phyloP scores from a whole-genome alignment of 1,140 invertebrate genomes.

The Glossosoma conforme region DNA sequence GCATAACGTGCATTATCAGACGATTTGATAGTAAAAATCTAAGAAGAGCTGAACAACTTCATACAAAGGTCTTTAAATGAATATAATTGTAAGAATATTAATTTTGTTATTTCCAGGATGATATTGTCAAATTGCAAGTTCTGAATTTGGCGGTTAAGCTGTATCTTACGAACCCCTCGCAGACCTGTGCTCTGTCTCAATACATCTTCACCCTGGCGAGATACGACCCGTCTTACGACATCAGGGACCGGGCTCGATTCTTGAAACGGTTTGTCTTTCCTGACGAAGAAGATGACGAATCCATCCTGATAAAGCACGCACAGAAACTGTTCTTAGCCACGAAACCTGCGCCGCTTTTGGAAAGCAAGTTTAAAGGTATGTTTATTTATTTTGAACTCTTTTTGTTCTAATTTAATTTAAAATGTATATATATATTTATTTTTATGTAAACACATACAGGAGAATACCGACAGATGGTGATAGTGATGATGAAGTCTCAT shows the following conservation, averaged over 20 bases:
- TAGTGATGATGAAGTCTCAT: no score
- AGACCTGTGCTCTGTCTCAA: slow-evolving; percentile 83
- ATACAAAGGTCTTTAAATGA: not conserved
- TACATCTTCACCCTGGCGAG: slow-evolving; percentile 96
- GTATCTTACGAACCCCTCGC: slow-evolving; percentile 81
- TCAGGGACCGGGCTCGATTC: slow-evolving; percentile 88
- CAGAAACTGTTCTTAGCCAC: slow-evolving; percentile 83
- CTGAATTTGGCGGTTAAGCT: slow-evolving; percentile 94
- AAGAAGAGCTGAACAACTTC: no score
- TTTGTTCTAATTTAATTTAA: no score
- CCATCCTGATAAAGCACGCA: slow-evolving; percentile 63
- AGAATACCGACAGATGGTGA: no score
- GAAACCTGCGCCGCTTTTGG: slow-evolving; percentile 88
- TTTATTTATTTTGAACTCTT: no score
- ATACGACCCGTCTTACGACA: slow-evolving; percentile 98
- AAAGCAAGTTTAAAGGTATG: slow-evolving; percentile 55
- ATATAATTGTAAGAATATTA: not conserved
- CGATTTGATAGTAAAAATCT: no score
- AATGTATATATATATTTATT: no score
- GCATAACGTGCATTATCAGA: no score
- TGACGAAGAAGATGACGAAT: slow-evolving; percentile 38
- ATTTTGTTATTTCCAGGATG: slow-evolving; percentile 60
- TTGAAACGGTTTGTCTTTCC: slow-evolving; percentile 77
- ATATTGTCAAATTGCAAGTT: slow-evolving; percentile 94
- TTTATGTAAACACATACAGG: no score